phyloP scores from a whole-genome alignment of 2,113 vertebrate species.

The Melanostigma gelatinosum region DNA sequence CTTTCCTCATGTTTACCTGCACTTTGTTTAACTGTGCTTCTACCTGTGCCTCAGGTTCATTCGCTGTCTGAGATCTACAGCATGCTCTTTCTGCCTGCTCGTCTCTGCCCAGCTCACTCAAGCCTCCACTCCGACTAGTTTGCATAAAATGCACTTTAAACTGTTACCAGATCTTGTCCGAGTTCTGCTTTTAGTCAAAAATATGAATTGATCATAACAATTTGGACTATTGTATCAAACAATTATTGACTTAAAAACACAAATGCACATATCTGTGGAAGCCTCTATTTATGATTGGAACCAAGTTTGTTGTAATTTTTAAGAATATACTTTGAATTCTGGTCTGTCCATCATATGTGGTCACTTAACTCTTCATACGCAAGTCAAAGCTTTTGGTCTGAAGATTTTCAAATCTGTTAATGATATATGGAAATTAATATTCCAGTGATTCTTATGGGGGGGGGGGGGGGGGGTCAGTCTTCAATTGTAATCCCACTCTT shows the following conservation, averaged over 20 bases:
- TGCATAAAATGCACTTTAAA: no score
- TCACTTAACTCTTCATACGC: background rate
- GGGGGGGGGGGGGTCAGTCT: background rate
- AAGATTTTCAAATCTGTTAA: slow-evolving; percentile 5
- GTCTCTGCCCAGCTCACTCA: no score
- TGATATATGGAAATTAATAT: background rate
- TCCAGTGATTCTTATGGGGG: background rate
- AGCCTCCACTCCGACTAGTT: no score
- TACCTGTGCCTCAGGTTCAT: no score
- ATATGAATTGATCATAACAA: no score
- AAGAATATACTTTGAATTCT: background rate
- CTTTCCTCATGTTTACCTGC: background rate
- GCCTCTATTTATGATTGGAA: background rate
- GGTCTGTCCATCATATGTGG: background rate
- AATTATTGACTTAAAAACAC: background rate
- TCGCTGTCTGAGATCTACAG: background rate
- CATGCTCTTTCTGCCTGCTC: background rate
- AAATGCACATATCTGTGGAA: background rate
- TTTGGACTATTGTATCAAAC: background rate
- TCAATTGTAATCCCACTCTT: slow-evolving; percentile 11
- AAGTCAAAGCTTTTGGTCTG: slow-evolving; percentile 5
- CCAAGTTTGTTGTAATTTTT: background rate
- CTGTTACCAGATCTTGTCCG: no score
- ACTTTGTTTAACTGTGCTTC: background rate
- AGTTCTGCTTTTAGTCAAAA: no score